Evolutionary conservation across 2,797 vertebrate species (phyloP).

Genomic region (Atherinosoma microstoma): DNA sequence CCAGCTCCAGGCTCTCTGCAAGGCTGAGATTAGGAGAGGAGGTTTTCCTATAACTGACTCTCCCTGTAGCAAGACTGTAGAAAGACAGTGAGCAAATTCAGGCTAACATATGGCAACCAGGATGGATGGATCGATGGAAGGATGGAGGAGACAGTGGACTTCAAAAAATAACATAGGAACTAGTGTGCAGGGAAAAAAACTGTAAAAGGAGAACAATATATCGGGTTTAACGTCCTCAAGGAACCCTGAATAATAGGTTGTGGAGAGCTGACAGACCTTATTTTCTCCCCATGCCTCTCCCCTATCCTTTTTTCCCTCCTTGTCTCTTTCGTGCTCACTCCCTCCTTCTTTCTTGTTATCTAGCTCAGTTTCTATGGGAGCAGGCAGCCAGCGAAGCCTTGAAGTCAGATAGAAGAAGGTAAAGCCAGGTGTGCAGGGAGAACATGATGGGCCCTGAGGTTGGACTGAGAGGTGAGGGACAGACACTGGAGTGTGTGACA

Average conservation of each 20-base stretch:
- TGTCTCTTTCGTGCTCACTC: constrained; percentile 35
- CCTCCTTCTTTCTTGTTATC: constrained; percentile 54
- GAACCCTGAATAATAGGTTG: constrained; percentile 56
- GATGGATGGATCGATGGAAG: constrained; percentile 13
- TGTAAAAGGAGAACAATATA: constrained; percentile 19
- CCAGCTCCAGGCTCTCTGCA: constrained; percentile 67
- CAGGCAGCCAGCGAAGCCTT: constrained; percentile 65
- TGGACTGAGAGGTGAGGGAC: constrained; percentile 75
- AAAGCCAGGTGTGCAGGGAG: constrained; percentile 69
- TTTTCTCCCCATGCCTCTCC: constrained; percentile 16
- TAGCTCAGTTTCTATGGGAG: constrained; percentile 69
- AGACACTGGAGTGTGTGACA: constrained; percentile 80
- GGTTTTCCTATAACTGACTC: constrained; percentile 63
- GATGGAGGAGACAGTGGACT: constrained; percentile 38
- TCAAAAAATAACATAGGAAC: constrained; percentile 42
- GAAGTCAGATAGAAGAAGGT: constrained; percentile 60
- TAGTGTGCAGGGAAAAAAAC: constrained; percentile 39
- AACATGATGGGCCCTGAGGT: constrained; percentile 69
- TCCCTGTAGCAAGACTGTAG: constrained; percentile 52
- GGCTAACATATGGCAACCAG: constrained; percentile 1
- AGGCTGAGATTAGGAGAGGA: constrained; percentile 66
- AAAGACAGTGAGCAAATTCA: constrained; percentile 28
- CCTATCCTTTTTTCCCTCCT: constrained; percentile 30
- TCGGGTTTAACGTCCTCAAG: constrained; percentile 34
- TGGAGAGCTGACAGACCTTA: constrained; percentile 49